phyloP scores from a whole-genome alignment of 2,888 invertebrate species.

The Trissonchulus latispiculum region DNA sequence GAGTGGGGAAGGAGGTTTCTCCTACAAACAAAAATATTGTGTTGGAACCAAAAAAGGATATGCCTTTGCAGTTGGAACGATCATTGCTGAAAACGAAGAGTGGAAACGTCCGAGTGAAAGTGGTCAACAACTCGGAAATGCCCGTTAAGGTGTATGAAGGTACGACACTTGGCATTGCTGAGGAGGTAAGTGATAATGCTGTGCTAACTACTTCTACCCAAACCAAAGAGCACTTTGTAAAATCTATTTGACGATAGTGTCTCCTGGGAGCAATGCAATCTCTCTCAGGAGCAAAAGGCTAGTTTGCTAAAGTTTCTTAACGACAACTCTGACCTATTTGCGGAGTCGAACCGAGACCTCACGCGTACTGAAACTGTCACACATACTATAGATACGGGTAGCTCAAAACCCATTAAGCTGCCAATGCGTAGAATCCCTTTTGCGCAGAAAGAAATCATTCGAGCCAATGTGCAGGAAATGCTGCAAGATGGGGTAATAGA shows the following conservation, averaged over 20 bases:
- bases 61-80: too few relatives aligned
- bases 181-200: too few relatives aligned
- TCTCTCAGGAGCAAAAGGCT: too few relatives aligned
- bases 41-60: background rate
- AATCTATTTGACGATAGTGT: too few relatives aligned
- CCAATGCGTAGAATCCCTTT: background rate
- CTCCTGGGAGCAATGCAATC: too few relatives aligned
- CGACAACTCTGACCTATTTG: too few relatives aligned
- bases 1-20: background rate
- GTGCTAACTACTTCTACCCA: too few relatives aligned
- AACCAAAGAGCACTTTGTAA: too few relatives aligned
- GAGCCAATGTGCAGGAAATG: background rate
- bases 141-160: background rate
- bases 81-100: too few relatives aligned
- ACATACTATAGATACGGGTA: background rate
- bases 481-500: background rate
- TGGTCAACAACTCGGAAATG: background rate
- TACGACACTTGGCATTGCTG: background rate
- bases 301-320: too few relatives aligned
- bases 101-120: background rate
- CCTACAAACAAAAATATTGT: background rate
- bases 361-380: background rate
- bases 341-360: background rate
- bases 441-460: background rate
- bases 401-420: background rate